A percentile compares a stretch with the other conserved stretches of the same genome.
Evolutionary conservation across 92 coral and sea anemone species (phyloP).

Genomic region (Actinostola sp.): DNA sequence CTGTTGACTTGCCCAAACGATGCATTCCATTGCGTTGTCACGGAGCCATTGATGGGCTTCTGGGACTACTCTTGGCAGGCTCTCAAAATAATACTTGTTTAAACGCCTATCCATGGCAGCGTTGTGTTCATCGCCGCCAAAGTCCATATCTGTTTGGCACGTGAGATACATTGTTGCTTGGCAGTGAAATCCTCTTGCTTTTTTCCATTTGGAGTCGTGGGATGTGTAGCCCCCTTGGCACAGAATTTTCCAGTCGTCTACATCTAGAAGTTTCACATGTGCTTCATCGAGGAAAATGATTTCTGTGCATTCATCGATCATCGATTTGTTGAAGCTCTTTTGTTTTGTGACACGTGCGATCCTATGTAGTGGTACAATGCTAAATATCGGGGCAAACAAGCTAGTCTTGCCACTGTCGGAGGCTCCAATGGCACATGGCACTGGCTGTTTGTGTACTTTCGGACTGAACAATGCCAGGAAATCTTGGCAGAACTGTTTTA

Average conservation of each 20-base stretch:
- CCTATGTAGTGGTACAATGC: slow-evolving; percentile 12
- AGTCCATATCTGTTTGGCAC: slow-evolving; percentile 43
- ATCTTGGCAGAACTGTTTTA: slow-evolving; percentile 18
- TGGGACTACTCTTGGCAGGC: slow-evolving; percentile 25
- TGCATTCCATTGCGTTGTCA: slow-evolving; percentile 48
- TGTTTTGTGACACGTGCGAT: slow-evolving; percentile 51
- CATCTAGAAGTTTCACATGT: slow-evolving; percentile 17
- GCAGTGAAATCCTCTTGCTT: slow-evolving; percentile 42
- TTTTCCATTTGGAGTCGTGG: slow-evolving; percentile 49
- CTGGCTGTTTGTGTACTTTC: slow-evolving; percentile 40
- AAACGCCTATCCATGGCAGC: slow-evolving; percentile 51
- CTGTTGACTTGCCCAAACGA: slow-evolving; percentile 45
- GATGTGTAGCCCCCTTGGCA: slow-evolving; percentile 51
- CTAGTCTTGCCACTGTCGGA: slow-evolving; percentile 56
- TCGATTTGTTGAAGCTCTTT: slow-evolving; percentile 46
- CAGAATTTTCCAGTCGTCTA: slow-evolving; percentile 54
- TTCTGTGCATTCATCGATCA: slow-evolving; percentile 43
- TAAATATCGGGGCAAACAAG: slow-evolving; percentile 43
- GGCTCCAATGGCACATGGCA: slow-evolving; percentile 45
- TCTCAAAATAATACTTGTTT: slow-evolving; percentile 32
- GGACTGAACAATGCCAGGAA: slow-evolving; percentile 28
- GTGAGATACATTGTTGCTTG: slow-evolving; percentile 18
- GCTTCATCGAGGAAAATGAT: slow-evolving; percentile 52
- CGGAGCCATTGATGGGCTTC: slow-evolving; percentile 53
- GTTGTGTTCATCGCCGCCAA: slow-evolving; percentile 41